Evolutionary conservation across 1,140 invertebrate genomes (phyloP).

Genomic region (Psilanteris sp.): DNA sequence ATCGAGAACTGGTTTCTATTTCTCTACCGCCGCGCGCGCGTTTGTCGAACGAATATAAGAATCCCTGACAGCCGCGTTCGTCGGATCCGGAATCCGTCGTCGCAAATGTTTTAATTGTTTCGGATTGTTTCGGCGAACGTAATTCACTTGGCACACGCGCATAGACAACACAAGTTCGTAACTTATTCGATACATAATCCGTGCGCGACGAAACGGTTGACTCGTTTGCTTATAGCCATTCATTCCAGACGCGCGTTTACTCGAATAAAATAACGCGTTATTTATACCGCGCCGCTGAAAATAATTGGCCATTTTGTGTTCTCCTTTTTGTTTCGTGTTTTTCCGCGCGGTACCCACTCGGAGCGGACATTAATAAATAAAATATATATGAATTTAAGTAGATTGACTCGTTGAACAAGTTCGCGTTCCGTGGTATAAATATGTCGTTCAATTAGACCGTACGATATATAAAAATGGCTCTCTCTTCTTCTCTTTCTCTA

Average conservation of each 20-base stretch:
- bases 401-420: slow-evolving; percentile 16
- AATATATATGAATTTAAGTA: not conserved
- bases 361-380: not conserved
- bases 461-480: too few species aligned
- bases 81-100: too few species aligned
- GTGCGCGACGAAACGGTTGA: not conserved
- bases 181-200: slow-evolving; percentile 25
- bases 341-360: not conserved
- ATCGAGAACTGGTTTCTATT: slow-evolving; percentile 43
- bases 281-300: not conserved
- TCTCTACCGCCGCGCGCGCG: slow-evolving; percentile 14
- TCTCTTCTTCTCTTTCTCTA: too few species aligned
- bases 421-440: not conserved
- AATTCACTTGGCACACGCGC: not conserved
- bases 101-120: slow-evolving; percentile 27
- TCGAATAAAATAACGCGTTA: slow-evolving; percentile 1
- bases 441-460: slow-evolving; percentile 1
- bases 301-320: not conserved
- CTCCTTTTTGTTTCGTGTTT: not conserved
- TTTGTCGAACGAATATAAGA: slow-evolving; percentile 39
- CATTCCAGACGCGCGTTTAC: not conserved
- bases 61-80: slow-evolving; percentile 42
- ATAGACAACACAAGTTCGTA: slow-evolving; percentile 11
- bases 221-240: slow-evolving; percentile 7
- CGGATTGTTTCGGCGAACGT: not conserved